Evolutionary conservation across 2,797 vertebrate genomes (phyloP), one percentile per base, ranked within the genome.

Genomic region (Aeoliscus strigatus): DNA sequence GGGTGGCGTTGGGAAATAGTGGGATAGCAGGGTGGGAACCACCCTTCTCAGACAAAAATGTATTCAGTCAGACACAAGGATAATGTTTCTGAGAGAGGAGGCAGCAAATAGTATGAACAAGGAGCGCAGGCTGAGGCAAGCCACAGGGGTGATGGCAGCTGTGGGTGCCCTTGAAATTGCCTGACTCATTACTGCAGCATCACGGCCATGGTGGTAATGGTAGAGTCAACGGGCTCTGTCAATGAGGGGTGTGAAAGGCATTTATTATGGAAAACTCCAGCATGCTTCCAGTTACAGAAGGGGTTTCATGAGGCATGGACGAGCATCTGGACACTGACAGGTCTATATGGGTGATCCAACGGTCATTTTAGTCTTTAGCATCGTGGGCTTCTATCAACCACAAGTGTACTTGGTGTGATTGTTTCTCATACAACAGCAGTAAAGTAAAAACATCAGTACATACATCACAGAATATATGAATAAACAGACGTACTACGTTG

Each of bases 111-210:
- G 16, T 31, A 13, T 27, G 38, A 29, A 32, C 70, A 56, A 57
- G 58, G 48, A 51, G 46, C 63, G 64, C 34, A 64, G 56, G 67
- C 51, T 45, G 56, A 69, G 59, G 46, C 38, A 34, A 73, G 62
- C 60, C 77, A 76, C 70, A 46, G 71, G 73, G 67, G 77, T 71
- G 60, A 75, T 58, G 67, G 73, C 66, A 79, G 68, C 61, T 51
- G 75, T 72, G 75, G 81, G 75, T 82, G 79, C 75, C 83, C 79
- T 84, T 82, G 75, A 86, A 84, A 82, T 70, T 57, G 79, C 79
- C 78, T 81, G 83, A 83, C 75, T 85, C 82, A 83, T 83, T 83
- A 81, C 80, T 82, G 81, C 81, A 74, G 81, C 67, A 69, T 75
- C 65, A 73, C 58, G 43, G 70, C 73, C 62, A 45, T 73, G 68